Evolutionary conservation across 1,140 invertebrate genomes (phyloP).

Genomic region (Ceratina japonica): DNA sequence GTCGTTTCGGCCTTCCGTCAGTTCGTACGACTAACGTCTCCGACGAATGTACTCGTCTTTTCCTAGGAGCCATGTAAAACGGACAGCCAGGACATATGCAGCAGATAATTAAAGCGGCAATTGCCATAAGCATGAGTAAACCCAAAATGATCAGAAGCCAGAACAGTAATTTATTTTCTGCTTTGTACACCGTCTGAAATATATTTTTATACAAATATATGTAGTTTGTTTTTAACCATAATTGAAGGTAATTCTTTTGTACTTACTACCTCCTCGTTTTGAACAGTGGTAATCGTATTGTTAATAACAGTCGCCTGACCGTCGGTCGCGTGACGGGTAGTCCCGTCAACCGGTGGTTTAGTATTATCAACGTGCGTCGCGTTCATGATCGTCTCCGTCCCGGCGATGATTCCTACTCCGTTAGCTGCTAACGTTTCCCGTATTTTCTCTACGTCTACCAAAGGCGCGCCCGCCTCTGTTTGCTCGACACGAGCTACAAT

Average conservation of each 20-base stretch:
- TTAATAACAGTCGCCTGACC: conserved; percentile 40
- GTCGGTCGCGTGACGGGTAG: conserved; percentile 10
- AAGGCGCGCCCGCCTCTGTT: conserved; percentile 67
- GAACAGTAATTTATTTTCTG: conserved; percentile 85
- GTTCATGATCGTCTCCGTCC: conserved; percentile 39
- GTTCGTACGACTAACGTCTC: conserved; percentile 84
- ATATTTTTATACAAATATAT: conserved; percentile 53
- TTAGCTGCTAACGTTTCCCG: conserved; percentile 83
- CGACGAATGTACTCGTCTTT: conserved; percentile 86
- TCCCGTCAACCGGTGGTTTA: conserved; percentile 34
- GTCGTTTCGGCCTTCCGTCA: conserved; percentile 71
- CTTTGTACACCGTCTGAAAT: conserved; percentile 84
- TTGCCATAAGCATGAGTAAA: conserved; percentile 85
- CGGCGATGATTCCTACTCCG: conserved; percentile 77
- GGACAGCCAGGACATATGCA: conserved; percentile 91
- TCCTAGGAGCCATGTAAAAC: conserved; percentile 87
- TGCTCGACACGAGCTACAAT: conserved; percentile 83
- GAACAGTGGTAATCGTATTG: conserved; percentile 54
- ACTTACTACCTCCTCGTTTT: conserved; percentile 69
- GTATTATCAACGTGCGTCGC: conserved; percentile 29
- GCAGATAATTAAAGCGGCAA: conserved; percentile 86
- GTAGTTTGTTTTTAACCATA: not conserved
- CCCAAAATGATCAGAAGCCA: conserved; percentile 89
- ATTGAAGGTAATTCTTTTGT: not conserved
- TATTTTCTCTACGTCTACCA: conserved; percentile 77